Conservation (phyloP, 2,888 invertebrate genomes). For the Hemithea aestivaria region DNA sequence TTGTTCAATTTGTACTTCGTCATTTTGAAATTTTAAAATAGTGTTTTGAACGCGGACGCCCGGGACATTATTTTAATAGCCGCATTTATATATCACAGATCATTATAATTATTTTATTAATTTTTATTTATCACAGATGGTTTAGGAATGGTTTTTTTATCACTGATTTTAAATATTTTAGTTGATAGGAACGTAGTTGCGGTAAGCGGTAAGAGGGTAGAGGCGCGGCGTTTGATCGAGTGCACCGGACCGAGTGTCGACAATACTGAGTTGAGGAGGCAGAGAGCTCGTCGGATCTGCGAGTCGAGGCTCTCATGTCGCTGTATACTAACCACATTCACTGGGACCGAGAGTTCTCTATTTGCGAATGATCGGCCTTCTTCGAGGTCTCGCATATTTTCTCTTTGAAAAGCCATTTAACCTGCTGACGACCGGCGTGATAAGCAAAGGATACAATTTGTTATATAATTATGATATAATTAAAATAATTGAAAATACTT, state of each 20-base stretch:
- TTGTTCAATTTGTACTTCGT: conserved; percentile 79
- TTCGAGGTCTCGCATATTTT: too few species aligned
- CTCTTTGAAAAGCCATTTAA: too few species aligned
- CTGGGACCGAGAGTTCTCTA: too few species aligned
- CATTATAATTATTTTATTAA: conserved; percentile 31
- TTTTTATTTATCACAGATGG: conserved; percentile 35
- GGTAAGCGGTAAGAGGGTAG: conserved; percentile 1
- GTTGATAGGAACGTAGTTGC: conserved; percentile 12
- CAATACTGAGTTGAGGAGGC: conserved; percentile 4
- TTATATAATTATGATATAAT: too few species aligned
- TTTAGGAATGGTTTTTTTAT: conserved; percentile 23
- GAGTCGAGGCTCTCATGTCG: not conserved
- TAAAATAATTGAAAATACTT: too few species aligned
- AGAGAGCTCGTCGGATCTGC: not conserved
- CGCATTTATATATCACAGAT: conserved; percentile 36
- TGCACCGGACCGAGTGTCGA: conserved; percentile 22
- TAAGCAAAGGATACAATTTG: too few species aligned
- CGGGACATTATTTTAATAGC: conserved; percentile 54
- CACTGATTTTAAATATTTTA: conserved; percentile 10
- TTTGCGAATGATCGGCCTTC: too few species aligned
- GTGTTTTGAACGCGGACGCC: conserved; percentile 56
- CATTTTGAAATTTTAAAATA: conserved; percentile 60
- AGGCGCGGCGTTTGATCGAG: conserved; percentile 16
- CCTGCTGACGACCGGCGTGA: too few species aligned
- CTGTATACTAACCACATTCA: not conserved